Percentiles rank a stretch among this genome's conserved stretches.
phyloP scores from a whole-genome alignment of 2,888 invertebrate genomes.

The Nipponacmea schrenckii region DNA sequence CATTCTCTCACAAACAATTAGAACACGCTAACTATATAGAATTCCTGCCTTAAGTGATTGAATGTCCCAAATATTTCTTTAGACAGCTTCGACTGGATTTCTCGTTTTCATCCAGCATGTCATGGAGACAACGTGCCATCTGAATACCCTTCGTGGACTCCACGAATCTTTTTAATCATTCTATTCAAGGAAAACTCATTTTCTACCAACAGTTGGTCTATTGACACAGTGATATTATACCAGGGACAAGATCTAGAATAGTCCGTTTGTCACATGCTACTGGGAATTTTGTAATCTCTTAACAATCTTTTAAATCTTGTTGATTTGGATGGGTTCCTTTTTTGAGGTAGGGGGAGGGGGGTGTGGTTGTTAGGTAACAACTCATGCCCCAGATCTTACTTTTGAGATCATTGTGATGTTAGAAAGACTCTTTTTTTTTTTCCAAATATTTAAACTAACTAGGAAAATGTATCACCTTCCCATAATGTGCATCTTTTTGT shows the following conservation, averaged over 20 bases:
- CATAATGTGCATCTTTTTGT: too few species aligned
- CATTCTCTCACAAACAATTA: slow-evolving; percentile 21
- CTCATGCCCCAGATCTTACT: too few species aligned
- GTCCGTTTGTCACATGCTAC: too few species aligned
- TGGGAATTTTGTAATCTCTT: too few species aligned
- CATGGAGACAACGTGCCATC: slow-evolving; percentile 29
- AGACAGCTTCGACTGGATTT: slow-evolving; percentile 18
- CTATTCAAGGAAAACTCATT: slow-evolving; percentile 24
- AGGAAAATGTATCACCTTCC: too few species aligned
- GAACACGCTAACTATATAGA: slow-evolving; percentile 18
- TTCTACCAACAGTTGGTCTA: slow-evolving; percentile 21
- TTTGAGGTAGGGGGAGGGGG: too few species aligned
- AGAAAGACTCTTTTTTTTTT: too few species aligned
- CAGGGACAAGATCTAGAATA: not conserved
- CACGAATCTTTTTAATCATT: slow-evolving; percentile 24
- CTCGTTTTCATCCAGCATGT: not conserved
- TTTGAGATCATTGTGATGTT: too few species aligned
- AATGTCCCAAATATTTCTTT: slow-evolving; percentile 27
- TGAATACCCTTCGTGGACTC: slow-evolving; percentile 21
- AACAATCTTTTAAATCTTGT: too few species aligned
- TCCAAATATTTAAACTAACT: too few species aligned
- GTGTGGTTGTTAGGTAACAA: too few species aligned
- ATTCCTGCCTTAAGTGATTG: slow-evolving; percentile 26
- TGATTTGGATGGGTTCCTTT: too few species aligned
- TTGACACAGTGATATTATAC: slow-evolving; percentile 21